phyloP scores from a whole-genome alignment of 2,797 vertebrate genomes.

The Margarornis squamiger region DNA sequence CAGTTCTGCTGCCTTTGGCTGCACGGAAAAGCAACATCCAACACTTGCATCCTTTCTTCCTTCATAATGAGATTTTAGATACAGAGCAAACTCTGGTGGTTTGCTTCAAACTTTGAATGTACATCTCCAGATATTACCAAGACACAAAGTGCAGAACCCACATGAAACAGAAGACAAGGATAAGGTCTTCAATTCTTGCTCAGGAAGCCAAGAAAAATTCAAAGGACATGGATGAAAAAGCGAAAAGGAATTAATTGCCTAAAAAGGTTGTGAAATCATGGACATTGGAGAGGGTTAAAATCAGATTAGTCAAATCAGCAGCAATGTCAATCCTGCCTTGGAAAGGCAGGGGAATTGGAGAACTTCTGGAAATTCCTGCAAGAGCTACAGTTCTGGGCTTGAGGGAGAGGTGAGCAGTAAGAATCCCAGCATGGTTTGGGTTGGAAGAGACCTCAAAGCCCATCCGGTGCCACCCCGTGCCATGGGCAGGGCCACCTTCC shows the following conservation, averaged over 20 bases:
- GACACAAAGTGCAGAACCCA: background rate
- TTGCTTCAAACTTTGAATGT: background rate
- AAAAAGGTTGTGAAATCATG: background rate
- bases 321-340: background rate
- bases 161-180: background rate
- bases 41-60: background rate
- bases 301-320: background rate
- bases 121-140: background rate
- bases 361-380: background rate
- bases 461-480: background rate
- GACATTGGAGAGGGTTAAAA: background rate
- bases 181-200: background rate
- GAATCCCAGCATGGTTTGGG: background rate
- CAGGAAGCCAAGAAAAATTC: background rate
- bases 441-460: background rate
- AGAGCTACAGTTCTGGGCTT: background rate
- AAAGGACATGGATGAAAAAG: fast-evolving
- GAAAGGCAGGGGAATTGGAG: background rate
- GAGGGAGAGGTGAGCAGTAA: background rate
- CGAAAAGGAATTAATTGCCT: background rate
- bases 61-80: background rate
- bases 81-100: background rate
- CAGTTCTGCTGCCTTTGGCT: background rate
- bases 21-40: background rate
- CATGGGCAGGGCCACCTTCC: background rate